phyloP scores from a whole-genome alignment of 2,888 invertebrate species.

The Drosophila longiperda region DNA sequence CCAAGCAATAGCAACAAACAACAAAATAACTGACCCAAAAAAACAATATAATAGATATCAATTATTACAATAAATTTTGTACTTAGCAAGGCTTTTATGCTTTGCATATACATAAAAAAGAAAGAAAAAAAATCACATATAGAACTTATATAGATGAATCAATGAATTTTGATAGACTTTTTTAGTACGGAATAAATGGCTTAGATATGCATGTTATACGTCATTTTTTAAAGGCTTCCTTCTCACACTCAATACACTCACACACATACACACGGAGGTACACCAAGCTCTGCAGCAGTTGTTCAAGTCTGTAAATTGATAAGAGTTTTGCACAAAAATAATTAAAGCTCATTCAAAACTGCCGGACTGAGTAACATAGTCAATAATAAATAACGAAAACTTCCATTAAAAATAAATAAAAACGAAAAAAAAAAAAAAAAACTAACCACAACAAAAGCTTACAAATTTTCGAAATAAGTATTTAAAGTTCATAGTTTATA shows the following conservation, averaged over 20 bases:
- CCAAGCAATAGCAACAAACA: conserved; percentile 15
- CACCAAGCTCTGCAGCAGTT: conserved; percentile 24
- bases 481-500: conserved; percentile 62
- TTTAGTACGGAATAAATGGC: conserved; percentile 43
- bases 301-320: conserved; percentile 33
- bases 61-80: conserved; percentile 61
- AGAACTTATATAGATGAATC: conserved; percentile 43
- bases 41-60: conserved; percentile 56
- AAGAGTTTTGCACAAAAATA: conserved; percentile 29
- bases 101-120: conserved; percentile 18
- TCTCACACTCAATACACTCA: background rate
- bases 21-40: conserved; percentile 19
- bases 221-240: conserved; percentile 36
- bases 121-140: conserved; percentile 8
- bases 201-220: conserved; percentile 54
- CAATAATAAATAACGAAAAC: conserved; percentile 35
- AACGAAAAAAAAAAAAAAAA: conserved; percentile 6
- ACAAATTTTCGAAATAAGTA: conserved; percentile 50
- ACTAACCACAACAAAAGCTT: conserved; percentile 45
- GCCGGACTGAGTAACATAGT: conserved; percentile 59
- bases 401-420: conserved; percentile 22
- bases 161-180: conserved; percentile 54
- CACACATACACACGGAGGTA: background rate
- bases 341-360: conserved; percentile 49
- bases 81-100: conserved; percentile 63